Percentiles rank a stretch among this genome's conserved stretches.
Conservation (phyloP, 2,113 vertebrate genomes). For the Corythornis madagascariensis region DNA sequence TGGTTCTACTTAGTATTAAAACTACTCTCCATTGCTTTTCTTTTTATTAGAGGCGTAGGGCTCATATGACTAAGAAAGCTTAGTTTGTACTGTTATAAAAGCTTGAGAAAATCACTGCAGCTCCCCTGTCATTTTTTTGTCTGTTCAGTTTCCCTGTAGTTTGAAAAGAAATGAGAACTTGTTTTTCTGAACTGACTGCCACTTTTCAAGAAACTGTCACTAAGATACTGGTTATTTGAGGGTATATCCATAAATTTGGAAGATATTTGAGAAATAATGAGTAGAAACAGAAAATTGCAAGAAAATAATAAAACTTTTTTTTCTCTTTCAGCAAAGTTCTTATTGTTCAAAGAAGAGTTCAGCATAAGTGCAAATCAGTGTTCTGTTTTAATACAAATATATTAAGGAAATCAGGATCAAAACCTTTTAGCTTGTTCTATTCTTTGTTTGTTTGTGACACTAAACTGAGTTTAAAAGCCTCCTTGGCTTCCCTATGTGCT, state of each 20-base stretch:
- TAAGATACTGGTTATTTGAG: background rate
- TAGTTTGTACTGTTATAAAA: background rate
- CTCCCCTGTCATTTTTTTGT: background rate
- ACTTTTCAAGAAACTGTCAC: background rate
- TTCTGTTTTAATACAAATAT: background rate
- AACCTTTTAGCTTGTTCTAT: background rate
- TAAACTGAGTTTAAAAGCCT: background rate
- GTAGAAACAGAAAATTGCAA: background rate
- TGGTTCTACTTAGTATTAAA: background rate
- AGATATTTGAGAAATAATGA: background rate
- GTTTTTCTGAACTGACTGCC: background rate
- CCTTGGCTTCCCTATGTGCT: background rate
- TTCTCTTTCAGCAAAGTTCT: background rate
- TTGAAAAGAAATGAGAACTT: background rate
- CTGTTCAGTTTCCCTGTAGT: background rate
- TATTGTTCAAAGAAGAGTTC: background rate
- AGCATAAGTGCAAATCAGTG: background rate
- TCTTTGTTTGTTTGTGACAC: background rate
- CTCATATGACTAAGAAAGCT: background rate
- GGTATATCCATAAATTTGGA: background rate
- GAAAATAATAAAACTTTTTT: background rate
- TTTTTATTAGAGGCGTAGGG: background rate
- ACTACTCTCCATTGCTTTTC: background rate
- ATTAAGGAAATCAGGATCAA: background rate
- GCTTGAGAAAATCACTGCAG: background rate